phyloP scores from a whole-genome alignment of 2,113 vertebrate genomes.

The Rutilus rutilus region DNA sequence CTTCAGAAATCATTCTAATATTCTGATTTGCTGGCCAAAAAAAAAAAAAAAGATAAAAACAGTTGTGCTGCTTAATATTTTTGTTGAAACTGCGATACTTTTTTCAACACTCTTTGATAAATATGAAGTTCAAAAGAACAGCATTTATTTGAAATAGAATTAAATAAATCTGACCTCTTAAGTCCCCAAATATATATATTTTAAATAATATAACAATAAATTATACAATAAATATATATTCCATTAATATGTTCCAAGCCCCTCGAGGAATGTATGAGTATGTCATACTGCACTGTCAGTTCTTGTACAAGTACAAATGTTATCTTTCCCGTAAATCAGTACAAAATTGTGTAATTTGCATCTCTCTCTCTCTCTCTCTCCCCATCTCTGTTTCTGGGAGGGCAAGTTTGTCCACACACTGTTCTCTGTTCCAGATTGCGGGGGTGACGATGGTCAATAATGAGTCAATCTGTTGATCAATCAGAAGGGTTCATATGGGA shows the following conservation, averaged over 20 bases:
- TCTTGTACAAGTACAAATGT: neutral
- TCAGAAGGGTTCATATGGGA: slow-evolving; percentile 46
- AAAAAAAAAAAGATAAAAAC: neutral
- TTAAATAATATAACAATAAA: neutral
- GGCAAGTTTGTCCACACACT: neutral
- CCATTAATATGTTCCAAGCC: neutral
- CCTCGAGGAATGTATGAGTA: neutral
- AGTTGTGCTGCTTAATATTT: neutral
- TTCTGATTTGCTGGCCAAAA: neutral
- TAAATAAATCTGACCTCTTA: too few relatives aligned
- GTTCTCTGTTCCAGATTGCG: neutral
- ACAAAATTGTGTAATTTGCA: neutral
- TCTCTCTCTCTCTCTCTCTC: neutral
- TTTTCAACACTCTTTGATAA: neutral
- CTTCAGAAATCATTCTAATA: neutral
- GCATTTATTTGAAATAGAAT: neutral
- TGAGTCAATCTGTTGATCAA: slow-evolving; percentile 51
- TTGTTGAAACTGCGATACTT: neutral
- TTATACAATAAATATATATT: neutral
- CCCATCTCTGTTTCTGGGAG: neutral
- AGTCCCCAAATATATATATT: neutral
- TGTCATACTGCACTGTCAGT: neutral
- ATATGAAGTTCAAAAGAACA: neutral
- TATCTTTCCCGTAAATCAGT: slow-evolving; percentile 37
- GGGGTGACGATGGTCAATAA: slow-evolving; percentile 45